phyloP scores from a whole-genome alignment of 2,888 invertebrate species.

The Torymus texanus region DNA sequence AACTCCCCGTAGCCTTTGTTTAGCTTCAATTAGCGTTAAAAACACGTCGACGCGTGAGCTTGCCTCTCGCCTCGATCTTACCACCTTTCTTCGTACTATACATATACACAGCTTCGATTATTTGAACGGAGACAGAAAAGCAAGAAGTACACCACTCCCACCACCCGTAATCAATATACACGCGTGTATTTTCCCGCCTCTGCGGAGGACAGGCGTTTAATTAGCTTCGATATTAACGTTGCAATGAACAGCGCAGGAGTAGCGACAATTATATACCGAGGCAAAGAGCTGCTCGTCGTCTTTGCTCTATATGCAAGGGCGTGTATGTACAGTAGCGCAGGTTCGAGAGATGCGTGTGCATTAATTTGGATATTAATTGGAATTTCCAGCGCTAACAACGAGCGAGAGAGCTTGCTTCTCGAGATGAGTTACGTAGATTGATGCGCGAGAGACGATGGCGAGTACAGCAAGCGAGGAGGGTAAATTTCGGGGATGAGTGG shows the following conservation, averaged over 20 bases:
- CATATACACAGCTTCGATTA: background rate
- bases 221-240: constrained; percentile 14
- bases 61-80: background rate
- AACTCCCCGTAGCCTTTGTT: background rate
- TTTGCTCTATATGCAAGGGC: no score
- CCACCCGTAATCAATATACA: background rate
- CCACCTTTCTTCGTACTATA: background rate
- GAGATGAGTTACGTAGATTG: background rate
- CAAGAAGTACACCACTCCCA: background rate
- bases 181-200: background rate
- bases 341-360: background rate
- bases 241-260: background rate
- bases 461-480: no score
- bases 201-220: constrained; percentile 24
- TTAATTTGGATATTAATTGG: constrained; percentile 35
- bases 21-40: constrained; percentile 1
- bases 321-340: background rate
- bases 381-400: constrained; percentile 5
- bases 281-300: no score
- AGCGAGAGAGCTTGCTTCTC: background rate
- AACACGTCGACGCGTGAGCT: background rate
- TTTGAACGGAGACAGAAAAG: no score
- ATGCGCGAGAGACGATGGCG: background rate
- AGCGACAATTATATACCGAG: constrained; percentile 6
- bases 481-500: no score